Conservation (phyloP, 2,113 vertebrate species). For the Cheirogaleus medius region DNA sequence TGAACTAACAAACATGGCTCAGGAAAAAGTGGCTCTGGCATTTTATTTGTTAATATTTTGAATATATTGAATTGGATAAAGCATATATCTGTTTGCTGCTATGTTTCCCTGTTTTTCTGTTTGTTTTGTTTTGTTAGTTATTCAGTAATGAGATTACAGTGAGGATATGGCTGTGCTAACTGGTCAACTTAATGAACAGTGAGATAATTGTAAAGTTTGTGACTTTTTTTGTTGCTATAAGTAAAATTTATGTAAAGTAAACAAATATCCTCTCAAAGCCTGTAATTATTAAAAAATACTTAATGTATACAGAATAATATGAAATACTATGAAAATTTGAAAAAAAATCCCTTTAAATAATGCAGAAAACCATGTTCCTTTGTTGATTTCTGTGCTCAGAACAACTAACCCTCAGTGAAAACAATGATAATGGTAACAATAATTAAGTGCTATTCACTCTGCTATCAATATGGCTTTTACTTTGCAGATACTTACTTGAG, state of each 20-base stretch:
- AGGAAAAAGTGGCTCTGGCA: neutral
- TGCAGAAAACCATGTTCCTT: neutral
- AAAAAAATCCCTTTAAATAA: neutral
- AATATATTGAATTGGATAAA: conserved; percentile 57
- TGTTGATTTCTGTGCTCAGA: neutral
- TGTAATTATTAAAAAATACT: neutral
- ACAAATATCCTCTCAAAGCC: neutral
- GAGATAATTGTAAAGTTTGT: neutral
- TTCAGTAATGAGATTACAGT: neutral
- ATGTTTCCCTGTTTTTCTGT: conserved; percentile 54
- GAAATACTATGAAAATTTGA: neutral
- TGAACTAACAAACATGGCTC: neutral
- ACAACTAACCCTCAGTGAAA: neutral
- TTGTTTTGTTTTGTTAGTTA: conserved; percentile 58
- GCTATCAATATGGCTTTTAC: neutral
- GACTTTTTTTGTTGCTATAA: neutral
- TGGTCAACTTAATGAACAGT: neutral
- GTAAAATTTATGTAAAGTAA: neutral
- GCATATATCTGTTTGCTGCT: neutral
- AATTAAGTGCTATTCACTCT: neutral
- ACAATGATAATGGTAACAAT: neutral
- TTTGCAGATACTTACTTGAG: neutral
- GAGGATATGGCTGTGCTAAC: neutral
- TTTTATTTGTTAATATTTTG: conserved; percentile 51
- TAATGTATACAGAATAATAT: neutral